Base-by-base conservation (phyloP, 1,140 invertebrate species). In the Laodelphax striatellus region DNA sequence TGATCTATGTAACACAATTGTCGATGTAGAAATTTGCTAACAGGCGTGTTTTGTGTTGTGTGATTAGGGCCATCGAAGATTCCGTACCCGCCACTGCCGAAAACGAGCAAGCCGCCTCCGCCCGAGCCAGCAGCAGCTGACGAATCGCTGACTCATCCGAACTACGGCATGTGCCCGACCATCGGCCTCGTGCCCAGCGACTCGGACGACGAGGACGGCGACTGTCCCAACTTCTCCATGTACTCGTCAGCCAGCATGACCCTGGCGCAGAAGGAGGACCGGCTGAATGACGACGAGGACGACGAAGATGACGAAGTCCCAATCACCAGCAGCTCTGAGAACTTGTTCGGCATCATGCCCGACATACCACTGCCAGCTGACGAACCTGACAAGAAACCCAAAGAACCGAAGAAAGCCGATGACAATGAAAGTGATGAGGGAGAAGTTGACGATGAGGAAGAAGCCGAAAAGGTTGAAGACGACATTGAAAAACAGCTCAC, bases 161-260 rank as follows among this genome's bases (percentile, higher is more conserved):
- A 50, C 46, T 50, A 50, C 21, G 46, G 46, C 16, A 31, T 55
- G 22, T 55, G 17, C 24, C 54, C 52, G 4, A 55, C 53, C 10
- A 28, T 60, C 55, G 59, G 59, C 11, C 53, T 42, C 14, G 17
- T 63, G 72, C 70, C 58, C 72, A 66, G 60, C 14, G 59, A 60
- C 73, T 64, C 67, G 24, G 79, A 80, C 57, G 79, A 80, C 58
- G 78, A 80, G 41, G 59, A 55, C 24, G 59, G 34, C 16, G 59
- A 60, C 61, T 90, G 87, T 75, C 88, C 88, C 5, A 90, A 90
- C 69, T 89, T 88, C 69, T 87, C 84, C 5, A 87, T 90, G 57
- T 90, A 90, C 71, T 90, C 87, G 0, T 82, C 84, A 4, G 80
- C 86, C 63, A 88, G 86, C 22, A 85, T 88, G 69, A 82, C 85